Percentiles rank a stretch among this genome's conserved stretches.
These are phyloP conservation scores for Drosophila dunni DNA, from an alignment of 1,140 invertebrate genomes.

Conservation along the genomic window DNA sequence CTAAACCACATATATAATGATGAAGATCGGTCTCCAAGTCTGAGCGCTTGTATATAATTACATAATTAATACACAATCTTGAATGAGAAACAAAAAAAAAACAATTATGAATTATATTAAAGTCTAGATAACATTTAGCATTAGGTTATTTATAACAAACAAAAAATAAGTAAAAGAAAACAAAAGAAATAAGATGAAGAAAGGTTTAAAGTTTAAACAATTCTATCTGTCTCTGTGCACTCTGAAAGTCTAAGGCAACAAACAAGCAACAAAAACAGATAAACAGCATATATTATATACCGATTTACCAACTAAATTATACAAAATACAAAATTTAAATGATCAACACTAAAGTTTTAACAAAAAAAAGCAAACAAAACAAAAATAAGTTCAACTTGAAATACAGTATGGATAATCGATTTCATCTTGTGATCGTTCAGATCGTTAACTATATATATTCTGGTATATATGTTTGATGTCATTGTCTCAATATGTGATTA, in stretches of 20 bases:
- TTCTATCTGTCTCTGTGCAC: slow-evolving; percentile 62
- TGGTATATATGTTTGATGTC: slow-evolving; percentile 2
- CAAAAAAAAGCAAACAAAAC: too few species aligned
- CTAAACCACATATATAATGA: background rate
- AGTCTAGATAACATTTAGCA: slow-evolving; percentile 76
- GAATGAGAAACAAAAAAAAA: slow-evolving; percentile 37
- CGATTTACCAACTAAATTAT: slow-evolving; percentile 64
- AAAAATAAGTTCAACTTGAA: slow-evolving; percentile 13
- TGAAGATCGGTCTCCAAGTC: slow-evolving; percentile 46
- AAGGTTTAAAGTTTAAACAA: slow-evolving; percentile 49
- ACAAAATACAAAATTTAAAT: slow-evolving; percentile 56
- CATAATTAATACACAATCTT: slow-evolving; percentile 54
- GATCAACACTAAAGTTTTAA: slow-evolving; percentile 33
- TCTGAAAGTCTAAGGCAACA: slow-evolving; percentile 71
- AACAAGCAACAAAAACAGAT: slow-evolving; percentile 35
- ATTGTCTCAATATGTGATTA: slow-evolving; percentile 15
- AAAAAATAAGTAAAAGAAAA: slow-evolving; percentile 42
- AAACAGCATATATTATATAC: slow-evolving; percentile 62
- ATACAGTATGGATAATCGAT: slow-evolving; percentile 6
- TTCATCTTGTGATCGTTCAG: background rate
- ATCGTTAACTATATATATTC: slow-evolving; percentile 12
- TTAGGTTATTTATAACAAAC: slow-evolving; percentile 77
- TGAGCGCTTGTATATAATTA: slow-evolving; percentile 58
- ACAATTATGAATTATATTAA: slow-evolving; percentile 72
- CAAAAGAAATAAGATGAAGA: slow-evolving; percentile 48